phyloP scores from a whole-genome alignment of 2,888 invertebrate species.

The Cyclophora punctaria region DNA sequence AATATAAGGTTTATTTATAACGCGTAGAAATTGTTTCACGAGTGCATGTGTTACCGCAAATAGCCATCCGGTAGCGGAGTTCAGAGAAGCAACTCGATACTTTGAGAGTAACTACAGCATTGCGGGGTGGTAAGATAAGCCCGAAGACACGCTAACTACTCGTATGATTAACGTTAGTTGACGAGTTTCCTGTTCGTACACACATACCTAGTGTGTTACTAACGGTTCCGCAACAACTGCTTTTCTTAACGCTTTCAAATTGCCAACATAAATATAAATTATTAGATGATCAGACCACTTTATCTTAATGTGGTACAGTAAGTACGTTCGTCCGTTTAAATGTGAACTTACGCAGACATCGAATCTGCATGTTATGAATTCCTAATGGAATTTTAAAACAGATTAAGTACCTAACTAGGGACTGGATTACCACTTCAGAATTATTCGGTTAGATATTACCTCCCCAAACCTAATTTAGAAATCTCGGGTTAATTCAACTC shows the following conservation, averaged over 20 bases:
- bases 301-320: conserved; percentile 1
- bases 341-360: too few species aligned
- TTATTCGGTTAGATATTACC: too few species aligned
- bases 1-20: conserved; percentile 4
- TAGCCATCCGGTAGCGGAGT: conserved; percentile 21
- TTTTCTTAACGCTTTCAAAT: conserved; percentile 29
- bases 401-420: too few species aligned
- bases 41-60: conserved; percentile 23
- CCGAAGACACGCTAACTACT: conserved; percentile 34
- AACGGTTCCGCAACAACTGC: conserved; percentile 42
- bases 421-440: too few species aligned
- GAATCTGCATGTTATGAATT: too few species aligned
- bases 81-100: conserved; percentile 38
- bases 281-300: conserved; percentile 23
- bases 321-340: neutral
- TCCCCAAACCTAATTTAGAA: too few species aligned
- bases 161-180: conserved; percentile 41
- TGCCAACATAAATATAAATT: conserved; percentile 14
- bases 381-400: too few species aligned
- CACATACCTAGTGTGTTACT: conserved; percentile 29
- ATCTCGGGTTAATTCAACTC: too few species aligned
- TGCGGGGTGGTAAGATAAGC: conserved; percentile 36
- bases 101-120: conserved; percentile 32
- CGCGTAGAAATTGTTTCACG: conserved; percentile 10
- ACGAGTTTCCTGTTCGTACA: conserved; percentile 38